Conservation (phyloP, 1,140 invertebrate genomes). For the Yoshiicerus persimilis region DNA sequence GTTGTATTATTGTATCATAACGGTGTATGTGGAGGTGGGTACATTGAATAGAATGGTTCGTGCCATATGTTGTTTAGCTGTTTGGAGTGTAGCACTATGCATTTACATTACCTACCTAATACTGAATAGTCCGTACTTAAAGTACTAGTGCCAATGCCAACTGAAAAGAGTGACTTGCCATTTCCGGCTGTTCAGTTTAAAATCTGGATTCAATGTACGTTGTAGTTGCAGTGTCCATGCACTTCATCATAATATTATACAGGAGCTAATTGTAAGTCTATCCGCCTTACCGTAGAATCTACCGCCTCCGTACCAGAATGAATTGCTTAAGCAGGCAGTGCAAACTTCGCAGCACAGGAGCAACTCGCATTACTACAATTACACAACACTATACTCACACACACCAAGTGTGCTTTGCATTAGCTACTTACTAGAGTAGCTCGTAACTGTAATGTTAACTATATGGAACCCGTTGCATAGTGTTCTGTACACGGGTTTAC, state of each 20-base stretch:
- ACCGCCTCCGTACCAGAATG: not conserved
- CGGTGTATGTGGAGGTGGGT: not conserved
- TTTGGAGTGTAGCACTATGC: not conserved
- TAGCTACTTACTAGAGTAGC: conserved; percentile 5
- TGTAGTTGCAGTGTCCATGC: not conserved
- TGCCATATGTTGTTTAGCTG: not conserved
- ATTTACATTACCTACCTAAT: not conserved
- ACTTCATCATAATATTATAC: not conserved
- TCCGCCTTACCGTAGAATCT: not conserved
- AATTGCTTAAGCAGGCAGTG: not conserved
- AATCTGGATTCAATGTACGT: not conserved
- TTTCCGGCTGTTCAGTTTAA: not conserved
- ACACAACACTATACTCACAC: not conserved
- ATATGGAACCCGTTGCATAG: not conserved
- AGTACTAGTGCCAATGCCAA: not conserved
- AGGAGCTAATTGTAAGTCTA: not conserved
- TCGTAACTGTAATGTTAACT: not conserved
- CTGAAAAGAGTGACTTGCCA: not conserved
- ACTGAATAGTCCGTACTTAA: no score
- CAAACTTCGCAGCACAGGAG: not conserved
- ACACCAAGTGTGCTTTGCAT: not conserved
- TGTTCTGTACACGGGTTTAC: not conserved
- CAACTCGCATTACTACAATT: not conserved
- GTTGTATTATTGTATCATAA: not conserved
- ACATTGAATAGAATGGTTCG: not conserved